Base-by-base conservation (phyloP, 2,888 invertebrate species). In the Meandrusa payeni region DNA sequence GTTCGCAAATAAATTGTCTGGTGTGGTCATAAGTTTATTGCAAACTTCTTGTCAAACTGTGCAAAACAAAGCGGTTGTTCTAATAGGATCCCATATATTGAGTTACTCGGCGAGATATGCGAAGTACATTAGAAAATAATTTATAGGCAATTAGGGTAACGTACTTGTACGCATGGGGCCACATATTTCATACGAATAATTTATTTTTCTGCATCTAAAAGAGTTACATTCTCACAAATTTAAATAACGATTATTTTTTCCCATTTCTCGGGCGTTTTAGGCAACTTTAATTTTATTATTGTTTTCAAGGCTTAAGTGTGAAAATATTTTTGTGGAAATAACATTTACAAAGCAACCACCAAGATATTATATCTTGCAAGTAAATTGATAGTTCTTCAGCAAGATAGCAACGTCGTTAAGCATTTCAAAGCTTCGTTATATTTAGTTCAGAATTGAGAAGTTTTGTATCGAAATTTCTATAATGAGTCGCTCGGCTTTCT, bases 111-210 rank as follows among this genome's bases (percentile, higher is more conserved):
- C 9, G 17, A 29, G 29, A 29, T 29, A 29, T 29, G 29, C 29
- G 29, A 29, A 17, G 29, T 9, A 29, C 29, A 29, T 29, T 31
- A 31, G 31, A 19, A 19, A 19, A 31, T 31, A 31, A 31, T 19
- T 31, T 31, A 31, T 31, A 31, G 17, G 31, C 31, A 31, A 31
- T 31, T 31, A 31, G 19, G 10, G 19, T 31, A 31, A 31, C 31
- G 5, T 19, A 19, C 31, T 19, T 20, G 19, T 19, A 31, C 31
- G 19, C 31, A 19, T 19, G 31, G 31, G 31, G 10, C 19, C 31
- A 31, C 19, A 19, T 19, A 19, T 31, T 31, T 15, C 4, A 17
- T n/a, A 17, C 13, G 7, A 29, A 29, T 29, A 15, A 29, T 29
- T 17, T 29, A 29, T 29, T 29, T 29, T 29, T 29, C 29, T 29